Evolutionary conservation across 1,140 invertebrate genomes (phyloP).

Genomic region (Samia ricini): DNA sequence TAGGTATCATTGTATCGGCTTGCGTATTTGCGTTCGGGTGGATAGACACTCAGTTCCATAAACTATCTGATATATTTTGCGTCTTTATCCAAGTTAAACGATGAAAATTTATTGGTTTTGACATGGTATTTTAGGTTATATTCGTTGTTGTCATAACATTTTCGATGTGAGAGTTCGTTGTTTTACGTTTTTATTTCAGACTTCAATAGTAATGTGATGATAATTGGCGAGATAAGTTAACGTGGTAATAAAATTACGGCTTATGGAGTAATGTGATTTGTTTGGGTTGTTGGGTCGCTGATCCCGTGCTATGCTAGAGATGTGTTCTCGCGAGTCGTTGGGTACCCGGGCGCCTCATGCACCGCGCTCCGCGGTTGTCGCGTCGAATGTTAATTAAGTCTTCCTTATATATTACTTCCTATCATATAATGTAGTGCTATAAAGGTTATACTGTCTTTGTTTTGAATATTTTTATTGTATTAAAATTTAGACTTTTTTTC

Average conservation of each 20-base stretch:
- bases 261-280: slow-evolving; percentile 16
- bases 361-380: slow-evolving; percentile 51
- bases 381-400: slow-evolving; percentile 71
- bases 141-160: slow-evolving; percentile 75
- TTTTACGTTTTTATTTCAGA: slow-evolving; percentile 19
- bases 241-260: slow-evolving; percentile 15
- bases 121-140: slow-evolving; percentile 76
- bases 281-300: slow-evolving; percentile 13
- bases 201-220: background rate
- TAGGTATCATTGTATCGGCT: slow-evolving; percentile 75
- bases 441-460: slow-evolving; percentile 29
- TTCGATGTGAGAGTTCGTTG: slow-evolving; percentile 28
- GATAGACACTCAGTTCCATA: slow-evolving; percentile 42
- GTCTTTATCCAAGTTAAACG: slow-evolving; percentile 39
- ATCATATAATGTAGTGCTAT: slow-evolving; percentile 45
- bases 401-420: slow-evolving; percentile 70
- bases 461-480: slow-evolving; percentile 6
- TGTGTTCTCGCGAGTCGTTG: slow-evolving; percentile 25
- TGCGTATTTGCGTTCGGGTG: slow-evolving; percentile 65
- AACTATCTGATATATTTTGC: slow-evolving; percentile 25
- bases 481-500: background rate
- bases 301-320: background rate
- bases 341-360: slow-evolving; percentile 45
- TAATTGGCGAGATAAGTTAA: background rate
- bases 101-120: slow-evolving; percentile 49